Evolutionary conservation across 2,113 vertebrate species (phyloP), one percentile per base, ranked within the genome.

Genomic region (Camelus dromedarius): DNA sequence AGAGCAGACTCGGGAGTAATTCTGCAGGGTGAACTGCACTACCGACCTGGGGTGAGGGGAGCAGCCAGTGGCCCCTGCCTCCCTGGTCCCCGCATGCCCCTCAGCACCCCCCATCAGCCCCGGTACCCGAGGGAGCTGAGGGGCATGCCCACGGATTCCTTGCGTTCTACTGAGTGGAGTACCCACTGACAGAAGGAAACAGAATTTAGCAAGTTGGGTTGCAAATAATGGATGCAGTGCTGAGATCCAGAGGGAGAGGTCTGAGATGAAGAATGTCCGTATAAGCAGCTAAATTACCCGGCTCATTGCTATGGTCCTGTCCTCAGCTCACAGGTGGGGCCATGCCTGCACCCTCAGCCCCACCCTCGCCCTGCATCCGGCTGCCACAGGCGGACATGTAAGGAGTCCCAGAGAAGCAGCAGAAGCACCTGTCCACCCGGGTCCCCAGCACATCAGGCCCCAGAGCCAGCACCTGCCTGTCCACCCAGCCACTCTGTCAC

Each of bases 401-500:
- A 15, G 11, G 28, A 46, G 22, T 8, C 67, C 6, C 48, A 30
- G 6, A 38, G 38, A 38, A 5, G 38, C 38, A 38, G 38, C 38
- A 46, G 75, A 1, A 32, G 8, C 15, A 3, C 5, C 35, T 62
- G 19, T 2, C 35, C 5, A 14, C n/a, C 28, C 38, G 5, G 38
- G 38, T 38, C 38, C 38, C 38, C 38, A 38, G 1, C 10, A 42
- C 2, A 15, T n/a, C 3, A 38, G 38, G 38, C 38, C 38, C 5
- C 38, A 0, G 3, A 5, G 9, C 35, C n/a, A 30, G 38, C 8
- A 20, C 38, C 35, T 6, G 42, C 66, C 38, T 4, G 38, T 1
- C 64, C 22, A 7, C 12, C 8, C 2, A 0, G 52, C 24, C 42
- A 14, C 15, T 9, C 58, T 3, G 28, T 28, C 2, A 1, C 4